Conservation (phyloP, 1,140 invertebrate species). For the Metaphire vulgaris region DNA sequence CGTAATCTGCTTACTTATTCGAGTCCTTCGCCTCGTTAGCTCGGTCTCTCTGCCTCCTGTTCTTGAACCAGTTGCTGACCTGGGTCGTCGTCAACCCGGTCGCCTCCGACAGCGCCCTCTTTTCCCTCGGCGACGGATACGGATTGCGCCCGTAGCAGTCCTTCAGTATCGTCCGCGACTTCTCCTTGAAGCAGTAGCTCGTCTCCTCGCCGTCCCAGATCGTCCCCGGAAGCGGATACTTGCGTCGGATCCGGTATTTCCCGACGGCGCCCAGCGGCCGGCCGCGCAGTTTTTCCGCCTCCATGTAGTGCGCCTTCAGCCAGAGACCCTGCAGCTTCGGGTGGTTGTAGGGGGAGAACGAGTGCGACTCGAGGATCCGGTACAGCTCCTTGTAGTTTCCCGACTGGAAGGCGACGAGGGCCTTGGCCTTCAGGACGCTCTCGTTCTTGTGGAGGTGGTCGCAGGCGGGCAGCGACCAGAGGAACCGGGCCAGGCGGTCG, state of each 20-base stretch:
- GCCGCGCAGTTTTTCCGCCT: slow-evolving; percentile 91
- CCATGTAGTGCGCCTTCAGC: slow-evolving; percentile 97
- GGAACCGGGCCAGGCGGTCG: too few relatives aligned
- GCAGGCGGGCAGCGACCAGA: too few relatives aligned
- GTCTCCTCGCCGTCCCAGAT: too few relatives aligned
- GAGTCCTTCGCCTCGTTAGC: too few relatives aligned
- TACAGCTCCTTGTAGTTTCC: slow-evolving; percentile 77
- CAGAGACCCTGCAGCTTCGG: slow-evolving; percentile 84
- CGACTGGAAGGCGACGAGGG: slow-evolving; percentile 87
- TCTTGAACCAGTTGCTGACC: too few relatives aligned
- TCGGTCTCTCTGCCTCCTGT: too few relatives aligned
- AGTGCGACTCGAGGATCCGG: slow-evolving; percentile 85
- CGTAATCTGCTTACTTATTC: too few relatives aligned
- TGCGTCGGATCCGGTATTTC: slow-evolving; percentile 95
- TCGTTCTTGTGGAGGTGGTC: slow-evolving; percentile 84
- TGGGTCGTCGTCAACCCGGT: slow-evolving; percentile 97
- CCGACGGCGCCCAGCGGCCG: too few relatives aligned
- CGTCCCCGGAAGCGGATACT: slow-evolving; percentile 97
- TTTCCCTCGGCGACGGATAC: slow-evolving; percentile 98
- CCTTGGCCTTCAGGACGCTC: slow-evolving; percentile 95
- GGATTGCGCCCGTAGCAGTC: slow-evolving; percentile 83
- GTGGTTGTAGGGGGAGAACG: too few relatives aligned
- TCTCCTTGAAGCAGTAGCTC: too few relatives aligned
- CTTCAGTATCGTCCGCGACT: slow-evolving; percentile 4
- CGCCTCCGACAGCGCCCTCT: slow-evolving; percentile 89